These are phyloP conservation scores for Eriosoma lanigerum DNA, from an alignment of 1,140 invertebrate genomes.

Conservation along the genomic window DNA sequence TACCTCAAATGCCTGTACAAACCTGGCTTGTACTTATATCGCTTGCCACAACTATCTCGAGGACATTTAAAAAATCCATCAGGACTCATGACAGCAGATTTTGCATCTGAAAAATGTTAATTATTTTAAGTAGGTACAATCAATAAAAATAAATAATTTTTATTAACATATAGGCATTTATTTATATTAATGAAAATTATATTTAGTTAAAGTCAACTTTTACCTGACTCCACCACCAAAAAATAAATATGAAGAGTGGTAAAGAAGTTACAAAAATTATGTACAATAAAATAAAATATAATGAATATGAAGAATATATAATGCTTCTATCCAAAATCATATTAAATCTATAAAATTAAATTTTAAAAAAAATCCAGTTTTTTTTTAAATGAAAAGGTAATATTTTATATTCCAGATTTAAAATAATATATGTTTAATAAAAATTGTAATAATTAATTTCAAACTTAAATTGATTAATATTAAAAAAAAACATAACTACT, in stretches of 20 bases:
- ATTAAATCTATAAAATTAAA: too few relatives aligned
- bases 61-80: conserved; percentile 55
- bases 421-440: too few relatives aligned
- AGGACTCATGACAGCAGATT: conserved; percentile 38
- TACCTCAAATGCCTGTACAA: conserved; percentile 65
- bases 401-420: background rate
- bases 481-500: background rate
- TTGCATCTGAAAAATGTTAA: conserved; percentile 44
- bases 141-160: background rate
- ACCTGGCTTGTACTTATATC: conserved; percentile 62
- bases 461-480: background rate
- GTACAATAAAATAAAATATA: background rate
- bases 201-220: conserved; percentile 2
- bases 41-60: conserved; percentile 57
- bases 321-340: too few relatives aligned
- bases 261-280: conserved; percentile 28
- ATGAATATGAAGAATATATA: background rate
- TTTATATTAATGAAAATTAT: conserved; percentile 6
- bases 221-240: conserved; percentile 35
- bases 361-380: background rate
- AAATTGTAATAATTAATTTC: too few relatives aligned
- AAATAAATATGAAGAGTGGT: conserved; percentile 16
- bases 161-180: conserved; percentile 11
- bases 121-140: background rate
- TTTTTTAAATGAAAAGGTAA: background rate